These are phyloP conservation scores for Rhagologus leucostigma DNA, from an alignment of 2,113 vertebrate genomes.

Conservation along the genomic window DNA sequence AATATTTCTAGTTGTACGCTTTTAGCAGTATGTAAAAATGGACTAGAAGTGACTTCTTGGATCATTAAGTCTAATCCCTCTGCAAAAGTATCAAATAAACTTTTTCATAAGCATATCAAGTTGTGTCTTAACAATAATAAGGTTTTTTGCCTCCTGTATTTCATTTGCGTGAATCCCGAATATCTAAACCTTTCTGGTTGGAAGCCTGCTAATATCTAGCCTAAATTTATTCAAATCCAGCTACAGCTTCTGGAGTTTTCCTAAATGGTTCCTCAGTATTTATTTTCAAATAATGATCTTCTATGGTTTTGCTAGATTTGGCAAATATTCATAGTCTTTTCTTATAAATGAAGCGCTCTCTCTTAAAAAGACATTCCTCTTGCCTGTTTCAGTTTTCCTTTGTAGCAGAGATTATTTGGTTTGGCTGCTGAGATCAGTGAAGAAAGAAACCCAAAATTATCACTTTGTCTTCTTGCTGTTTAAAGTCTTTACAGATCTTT, in stretches of 20 bases:
- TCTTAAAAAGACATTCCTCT: not conserved
- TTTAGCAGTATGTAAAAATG: not conserved
- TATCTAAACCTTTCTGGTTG: not conserved
- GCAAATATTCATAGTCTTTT: not conserved
- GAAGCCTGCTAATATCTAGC: not conserved
- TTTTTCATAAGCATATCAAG: not conserved
- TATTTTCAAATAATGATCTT: not conserved
- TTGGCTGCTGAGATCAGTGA: not conserved
- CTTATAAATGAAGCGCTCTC: not conserved
- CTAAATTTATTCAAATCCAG: not conserved
- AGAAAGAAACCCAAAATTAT: not conserved
- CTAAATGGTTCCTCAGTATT: not conserved
- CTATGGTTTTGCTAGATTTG: not conserved
- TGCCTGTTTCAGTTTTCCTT: not conserved
- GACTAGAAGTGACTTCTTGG: not conserved
- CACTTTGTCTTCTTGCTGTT: not conserved
- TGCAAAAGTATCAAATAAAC: not conserved
- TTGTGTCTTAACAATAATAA: not conserved
- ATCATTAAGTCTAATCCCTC: constrained; percentile 1
- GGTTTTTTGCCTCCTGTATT: not conserved
- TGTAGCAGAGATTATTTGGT: not conserved
- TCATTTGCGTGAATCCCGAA: not conserved
- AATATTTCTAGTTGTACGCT: not conserved
- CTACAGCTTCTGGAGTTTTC: not conserved
- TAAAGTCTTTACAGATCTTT: not conserved